Evolutionary conservation across 2,797 vertebrate species (phyloP).

Genomic region (Adrianichthys oophorus): DNA sequence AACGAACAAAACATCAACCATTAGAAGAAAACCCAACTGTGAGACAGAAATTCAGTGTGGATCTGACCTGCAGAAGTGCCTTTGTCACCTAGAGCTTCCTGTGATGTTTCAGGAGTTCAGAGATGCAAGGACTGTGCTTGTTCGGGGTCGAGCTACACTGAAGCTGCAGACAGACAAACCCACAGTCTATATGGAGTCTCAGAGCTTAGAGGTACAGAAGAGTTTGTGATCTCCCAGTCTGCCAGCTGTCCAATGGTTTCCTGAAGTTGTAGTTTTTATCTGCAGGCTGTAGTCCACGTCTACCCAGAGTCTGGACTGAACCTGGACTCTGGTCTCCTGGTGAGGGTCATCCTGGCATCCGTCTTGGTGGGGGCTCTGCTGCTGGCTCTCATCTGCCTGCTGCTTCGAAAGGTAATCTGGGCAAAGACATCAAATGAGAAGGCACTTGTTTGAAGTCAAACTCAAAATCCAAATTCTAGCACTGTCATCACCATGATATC

Average conservation of each 20-base stretch:
- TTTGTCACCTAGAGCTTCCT: not conserved
- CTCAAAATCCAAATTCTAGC: not conserved
- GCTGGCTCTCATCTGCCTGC: conserved; percentile 83
- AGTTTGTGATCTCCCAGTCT: conserved; percentile 2
- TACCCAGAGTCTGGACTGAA: conserved; percentile 78
- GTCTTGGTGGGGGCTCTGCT: conserved; percentile 83
- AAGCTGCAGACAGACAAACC: conserved; percentile 78
- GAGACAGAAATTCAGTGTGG: not conserved
- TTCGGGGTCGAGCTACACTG: conserved; percentile 78
- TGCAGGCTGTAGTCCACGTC: conserved; percentile 81
- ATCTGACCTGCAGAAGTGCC: not conserved
- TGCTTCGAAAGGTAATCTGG: conserved; percentile 88
- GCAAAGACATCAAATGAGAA: not conserved
- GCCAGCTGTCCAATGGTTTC: not conserved
- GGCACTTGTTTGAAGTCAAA: not conserved
- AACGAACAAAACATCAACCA: not conserved
- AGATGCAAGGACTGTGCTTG: conserved; percentile 72
- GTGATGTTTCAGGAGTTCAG: conserved; percentile 77
- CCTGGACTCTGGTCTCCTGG: conserved; percentile 67
- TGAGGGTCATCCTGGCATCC: conserved; percentile 85
- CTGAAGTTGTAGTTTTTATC: conserved; percentile 9
- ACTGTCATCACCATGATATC: not conserved
- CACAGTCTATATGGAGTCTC: conserved; percentile 79
- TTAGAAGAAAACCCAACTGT: not conserved
- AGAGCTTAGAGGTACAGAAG: conserved; percentile 67